A percentile compares a stretch with the other conserved stretches of the same genome.
Conservation (phyloP, 2,113 vertebrate species). For the Tupaia tana region DNA sequence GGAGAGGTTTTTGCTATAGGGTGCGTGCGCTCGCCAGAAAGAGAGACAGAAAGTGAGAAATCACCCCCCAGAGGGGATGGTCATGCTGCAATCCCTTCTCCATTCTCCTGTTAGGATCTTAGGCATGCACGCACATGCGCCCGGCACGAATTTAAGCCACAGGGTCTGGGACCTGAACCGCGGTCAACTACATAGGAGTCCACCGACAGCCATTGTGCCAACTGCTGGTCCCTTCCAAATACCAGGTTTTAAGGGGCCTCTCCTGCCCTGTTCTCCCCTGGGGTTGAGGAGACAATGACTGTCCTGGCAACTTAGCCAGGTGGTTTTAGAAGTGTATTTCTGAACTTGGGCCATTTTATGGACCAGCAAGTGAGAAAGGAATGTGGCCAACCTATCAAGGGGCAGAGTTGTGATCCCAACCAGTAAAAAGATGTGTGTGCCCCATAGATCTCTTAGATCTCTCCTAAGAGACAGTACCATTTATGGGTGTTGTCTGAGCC, state of each 20-base stretch:
- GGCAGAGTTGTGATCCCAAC: background rate
- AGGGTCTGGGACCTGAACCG: too few relatives aligned
- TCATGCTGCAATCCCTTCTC: too few relatives aligned
- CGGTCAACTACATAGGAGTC: too few relatives aligned
- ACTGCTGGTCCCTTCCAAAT: background rate
- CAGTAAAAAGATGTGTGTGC: background rate
- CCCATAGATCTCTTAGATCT: background rate
- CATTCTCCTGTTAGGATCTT: too few relatives aligned
- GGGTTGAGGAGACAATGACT: background rate
- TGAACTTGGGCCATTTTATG: conserved; percentile 14
- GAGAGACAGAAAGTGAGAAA: too few relatives aligned
- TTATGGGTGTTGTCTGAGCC: background rate
- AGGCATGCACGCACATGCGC: too few relatives aligned
- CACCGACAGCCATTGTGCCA: too few relatives aligned
- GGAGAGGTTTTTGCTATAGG: too few relatives aligned
- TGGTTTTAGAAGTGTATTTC: background rate
- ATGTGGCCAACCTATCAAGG: background rate
- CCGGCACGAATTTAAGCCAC: too few relatives aligned
- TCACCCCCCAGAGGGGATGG: too few relatives aligned
- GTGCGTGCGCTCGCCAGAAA: too few relatives aligned
- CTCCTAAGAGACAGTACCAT: background rate
- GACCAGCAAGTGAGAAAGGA: background rate
- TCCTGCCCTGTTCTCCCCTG: background rate
- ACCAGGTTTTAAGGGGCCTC: background rate
- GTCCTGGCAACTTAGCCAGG: background rate